Evolutionary conservation across 2,888 invertebrate genomes (phyloP).

Genomic region (Cabera pusaria): DNA sequence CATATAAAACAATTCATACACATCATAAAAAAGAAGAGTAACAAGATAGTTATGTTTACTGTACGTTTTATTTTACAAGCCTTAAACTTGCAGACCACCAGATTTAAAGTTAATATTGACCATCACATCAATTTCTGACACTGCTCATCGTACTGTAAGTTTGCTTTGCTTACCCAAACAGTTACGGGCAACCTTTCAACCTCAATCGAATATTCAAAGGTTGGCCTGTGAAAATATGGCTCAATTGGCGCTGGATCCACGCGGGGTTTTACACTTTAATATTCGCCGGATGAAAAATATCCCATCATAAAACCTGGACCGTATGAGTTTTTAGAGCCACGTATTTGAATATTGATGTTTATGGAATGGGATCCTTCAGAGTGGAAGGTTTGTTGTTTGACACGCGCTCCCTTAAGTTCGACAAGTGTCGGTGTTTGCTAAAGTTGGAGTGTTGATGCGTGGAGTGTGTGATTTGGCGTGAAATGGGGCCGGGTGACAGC

Average conservation of each 20-base stretch:
- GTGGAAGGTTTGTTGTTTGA: constrained; percentile 14
- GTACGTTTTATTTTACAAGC: too few relatives aligned
- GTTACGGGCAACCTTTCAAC: constrained; percentile 59
- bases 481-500: constrained; percentile 1
- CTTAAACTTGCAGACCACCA: background rate
- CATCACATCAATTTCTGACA: constrained; percentile 25
- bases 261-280: constrained; percentile 70
- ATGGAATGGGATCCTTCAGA: constrained; percentile 45
- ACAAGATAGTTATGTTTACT: too few relatives aligned
- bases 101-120: constrained; percentile 28
- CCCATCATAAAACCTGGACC: constrained; percentile 71
- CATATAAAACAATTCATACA: too few relatives aligned
- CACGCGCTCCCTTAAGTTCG: constrained; percentile 7
- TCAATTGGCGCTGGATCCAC: constrained; percentile 65
- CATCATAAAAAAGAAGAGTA: too few relatives aligned
- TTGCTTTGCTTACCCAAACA: constrained; percentile 51
- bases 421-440: constrained; percentile 14
- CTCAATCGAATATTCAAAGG: constrained; percentile 76
- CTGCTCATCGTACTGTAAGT: constrained; percentile 42
- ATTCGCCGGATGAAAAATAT: constrained; percentile 77
- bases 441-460: constrained; percentile 9
- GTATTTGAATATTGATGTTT: constrained; percentile 78
- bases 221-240: constrained; percentile 69
- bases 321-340: constrained; percentile 69
- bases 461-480: constrained; percentile 4